These are phyloP conservation scores for Alca torda DNA, from an alignment of 2,797 vertebrate species.

Conservation along the genomic window DNA sequence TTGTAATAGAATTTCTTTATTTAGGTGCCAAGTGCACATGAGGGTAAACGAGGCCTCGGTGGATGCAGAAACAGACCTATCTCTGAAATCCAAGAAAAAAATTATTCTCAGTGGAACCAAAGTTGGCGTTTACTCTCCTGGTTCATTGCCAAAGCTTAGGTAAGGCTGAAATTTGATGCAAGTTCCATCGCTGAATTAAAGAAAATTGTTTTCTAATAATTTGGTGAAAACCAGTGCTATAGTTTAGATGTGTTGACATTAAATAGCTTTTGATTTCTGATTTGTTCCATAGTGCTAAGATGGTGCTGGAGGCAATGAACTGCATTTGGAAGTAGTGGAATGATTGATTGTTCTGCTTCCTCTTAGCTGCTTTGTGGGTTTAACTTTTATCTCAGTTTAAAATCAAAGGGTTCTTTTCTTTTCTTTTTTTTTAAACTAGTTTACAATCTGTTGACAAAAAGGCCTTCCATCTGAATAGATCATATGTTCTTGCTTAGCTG, in stretches of 20 bases:
- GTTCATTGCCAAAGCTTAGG: not conserved
- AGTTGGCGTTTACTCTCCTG: not conserved
- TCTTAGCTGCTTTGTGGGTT: conserved; percentile 38
- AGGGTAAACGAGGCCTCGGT: not conserved
- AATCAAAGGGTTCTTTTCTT: not conserved
- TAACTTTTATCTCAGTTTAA: conserved; percentile 48
- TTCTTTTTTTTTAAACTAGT: not conserved
- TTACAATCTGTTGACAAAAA: conserved; percentile 37
- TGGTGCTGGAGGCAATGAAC: conserved; percentile 49
- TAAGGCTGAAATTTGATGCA: not conserved
- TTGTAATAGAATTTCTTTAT: not conserved
- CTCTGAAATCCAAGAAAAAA: not conserved
- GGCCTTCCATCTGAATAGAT: not conserved
- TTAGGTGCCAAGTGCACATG: not conserved
- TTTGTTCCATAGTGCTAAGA: not conserved
- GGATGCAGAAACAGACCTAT: not conserved
- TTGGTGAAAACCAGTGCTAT: not conserved
- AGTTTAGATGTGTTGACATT: not conserved
- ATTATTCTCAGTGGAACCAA: not conserved
- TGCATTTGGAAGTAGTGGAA: not conserved
- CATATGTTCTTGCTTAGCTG: not conserved
- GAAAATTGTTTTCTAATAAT: not conserved
- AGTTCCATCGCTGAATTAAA: not conserved
- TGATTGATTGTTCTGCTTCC: conserved; percentile 45
- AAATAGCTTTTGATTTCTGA: conserved; percentile 41